Base-by-base conservation (phyloP, 1,140 invertebrate species). In the Leptinotarsa defecta region DNA sequence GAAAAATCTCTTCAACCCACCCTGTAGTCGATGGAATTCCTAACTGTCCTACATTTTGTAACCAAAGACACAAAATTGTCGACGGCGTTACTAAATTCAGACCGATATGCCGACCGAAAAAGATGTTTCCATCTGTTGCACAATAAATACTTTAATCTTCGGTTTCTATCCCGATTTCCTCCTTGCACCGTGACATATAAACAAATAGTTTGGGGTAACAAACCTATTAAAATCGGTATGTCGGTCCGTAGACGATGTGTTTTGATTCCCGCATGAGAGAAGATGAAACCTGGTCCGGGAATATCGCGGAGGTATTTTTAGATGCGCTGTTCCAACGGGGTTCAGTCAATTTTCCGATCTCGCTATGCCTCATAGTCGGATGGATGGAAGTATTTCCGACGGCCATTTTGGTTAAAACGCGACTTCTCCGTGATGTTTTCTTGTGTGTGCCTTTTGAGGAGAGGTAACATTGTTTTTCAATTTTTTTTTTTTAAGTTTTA, bases 201-300 rank as follows among this genome's bases (percentile, higher is more conserved):
- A 24, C 65, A 68, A 68, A 24, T 24, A 68, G n/a, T 68, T 68
- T 68, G 27, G 65, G 22, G 65, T 68, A 43, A 68, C 43, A 68
- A 43, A 68, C 65, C 65, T 68, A 68, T 68, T 68, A 68, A 68
- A 68, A 43, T 17, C 52, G n/a, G 52, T 57, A 57, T 57, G 52
- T 57, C 5, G 52, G 52, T 15, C 15, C 52, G n/a, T 15, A 57
- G 52, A 57, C 52, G 4, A 19, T 8, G 34, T 43, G 34, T 11
- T 57, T 17, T 57, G 52, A 57, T 57, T 57, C 52, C n/a, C n/a
- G 52, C 15, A 57, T 1, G 52, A 57, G 52, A 57, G 15, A 57
- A 57, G 3, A 57, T n/a, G 15, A n/a, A 57, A 57, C 6, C 52
- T 17, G 17, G 52, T 57, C 52, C 52, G n/a, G 52, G n/a, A 57